phyloP scores from a whole-genome alignment of 2,113 vertebrate genomes.

The Cyanocitta stelleri region DNA sequence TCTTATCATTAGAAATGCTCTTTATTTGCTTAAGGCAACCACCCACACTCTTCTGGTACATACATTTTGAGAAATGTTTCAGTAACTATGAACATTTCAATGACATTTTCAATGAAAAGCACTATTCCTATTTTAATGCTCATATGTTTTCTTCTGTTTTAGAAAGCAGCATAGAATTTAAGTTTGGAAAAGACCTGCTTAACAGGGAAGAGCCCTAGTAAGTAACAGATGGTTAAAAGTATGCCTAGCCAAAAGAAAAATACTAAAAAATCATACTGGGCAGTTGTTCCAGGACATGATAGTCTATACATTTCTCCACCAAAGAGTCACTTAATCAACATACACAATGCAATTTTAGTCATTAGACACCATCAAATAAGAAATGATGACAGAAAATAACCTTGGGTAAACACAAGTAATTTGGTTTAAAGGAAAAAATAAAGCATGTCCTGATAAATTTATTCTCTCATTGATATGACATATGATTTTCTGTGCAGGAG shows the following conservation, averaged over 20 bases:
- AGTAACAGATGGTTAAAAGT: neutral
- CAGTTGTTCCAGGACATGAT: neutral
- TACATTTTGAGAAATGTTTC: neutral
- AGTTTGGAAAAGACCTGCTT: neutral
- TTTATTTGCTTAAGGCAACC: neutral
- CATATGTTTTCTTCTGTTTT: neutral
- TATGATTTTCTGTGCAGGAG: constrained; percentile 17
- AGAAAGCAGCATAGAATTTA: neutral
- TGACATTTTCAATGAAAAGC: neutral
- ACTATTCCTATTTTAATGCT: neutral
- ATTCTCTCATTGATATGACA: neutral
- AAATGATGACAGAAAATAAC: constrained; percentile 8
- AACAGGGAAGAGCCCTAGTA: neutral
- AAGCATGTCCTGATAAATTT: neutral
- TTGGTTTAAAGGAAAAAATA: constrained; percentile 18
- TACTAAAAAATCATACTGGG: neutral
- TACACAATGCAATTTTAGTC: neutral
- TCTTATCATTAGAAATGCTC: neutral
- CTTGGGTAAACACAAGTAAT: neutral
- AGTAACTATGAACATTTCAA: neutral
- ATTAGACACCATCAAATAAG: neutral
- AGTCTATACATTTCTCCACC: neutral
- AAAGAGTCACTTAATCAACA: neutral
- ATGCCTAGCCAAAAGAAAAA: neutral
- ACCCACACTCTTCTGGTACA: neutral